Evolutionary conservation across 1,140 invertebrate genomes (phyloP), one percentile per base, ranked within the genome.

Genomic region (Aphaenogaster floridana): DNA sequence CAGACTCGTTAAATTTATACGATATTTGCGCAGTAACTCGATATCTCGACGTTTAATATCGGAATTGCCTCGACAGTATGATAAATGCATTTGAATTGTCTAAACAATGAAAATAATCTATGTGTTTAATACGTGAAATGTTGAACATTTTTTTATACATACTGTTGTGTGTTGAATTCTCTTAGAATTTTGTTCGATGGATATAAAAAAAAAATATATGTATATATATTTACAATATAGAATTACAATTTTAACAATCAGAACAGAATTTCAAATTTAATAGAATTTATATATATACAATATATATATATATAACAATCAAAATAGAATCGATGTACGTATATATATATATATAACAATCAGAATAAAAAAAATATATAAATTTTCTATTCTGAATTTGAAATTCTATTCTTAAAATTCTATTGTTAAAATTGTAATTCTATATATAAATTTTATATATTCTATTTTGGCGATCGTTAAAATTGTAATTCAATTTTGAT

Each of bases 401-500:
- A 28, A 28, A 28, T 28, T 28, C 28, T 28, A 28, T 28, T 28
- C 28, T 28, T 28, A 28, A 28, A 28, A 28, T 28, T 28, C 28
- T 28, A 28, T 28, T 28, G 28, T 28, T 28, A 28, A 28, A 28
- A 28, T 28, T 28, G 28, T 28, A 28, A 28, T 28, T 28, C 28
- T 28, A 28, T 28, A 28, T 17, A 17, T 54, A 52, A 3, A 52
- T 28, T 28, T 28, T 17, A n/a, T n/a, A 66, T 5, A 66, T 66
- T 15, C 4, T 28, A 52, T 72, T 52, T 3, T 28, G 0, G n/a
- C 3, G 17, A 74, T 57, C 0, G 5, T 39, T 36, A n/a, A 74
- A 74, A 74, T 48, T 50, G 13, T 50, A 17, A 69, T 57, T 72
- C 15, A 72, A 54, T 39, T 71, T 21, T 39, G 34, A 54, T 57